Evolutionary conservation across 2,888 invertebrate species (phyloP), one percentile per base, ranked within the genome.

Genomic region (Parnassius smintheus): DNA sequence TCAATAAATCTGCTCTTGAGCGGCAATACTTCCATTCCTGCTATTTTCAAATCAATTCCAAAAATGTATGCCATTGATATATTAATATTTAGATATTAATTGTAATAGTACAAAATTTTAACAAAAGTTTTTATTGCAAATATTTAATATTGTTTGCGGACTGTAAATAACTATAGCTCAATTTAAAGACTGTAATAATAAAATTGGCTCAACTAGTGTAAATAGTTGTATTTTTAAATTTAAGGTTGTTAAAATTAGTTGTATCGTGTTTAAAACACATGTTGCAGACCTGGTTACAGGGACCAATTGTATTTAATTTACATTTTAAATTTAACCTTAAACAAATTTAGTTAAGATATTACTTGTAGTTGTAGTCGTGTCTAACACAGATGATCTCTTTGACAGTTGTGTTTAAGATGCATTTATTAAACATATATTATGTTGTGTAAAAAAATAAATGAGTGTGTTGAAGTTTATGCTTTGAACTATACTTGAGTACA

Each of bases 131-230:
- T 3, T 12, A 52, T 25, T 52, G 35, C 18, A 51, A 51, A 51
- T 57, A 18, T 53, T 53, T 18, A 41, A 46, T 25, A 35, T 12
- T 18, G 18, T 18, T 18, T 18, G 18, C 7, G 18, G 9, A 56
- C 11, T 63, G 58, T 61, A 59, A 45, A 67, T 62, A 56, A 53
- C 35, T 18, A 7, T 8, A 11, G 75, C 75, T 78, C 74, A 78
- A 78, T 69, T 44, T 55, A 64, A 81, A 83, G 83, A 83, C 84
- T 83, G 83, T 81, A 70, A 66, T 64, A 70, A 76, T 58, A 64
- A 60, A 64, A 79, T 79, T 75, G 76, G 84, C 85, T 84, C 84
- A 85, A 83, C 68, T 68, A 72, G 62, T 61, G 66, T 69, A 60
- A 56, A 65, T 68, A 62, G 0, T 13, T 13, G 2, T 49, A 13